Percentiles rank a stretch among this genome's conserved stretches.
Conservation (phyloP, 37 sponge, comb jelly and placozoan genomes). For the Chondrosia reniformis region DNA sequence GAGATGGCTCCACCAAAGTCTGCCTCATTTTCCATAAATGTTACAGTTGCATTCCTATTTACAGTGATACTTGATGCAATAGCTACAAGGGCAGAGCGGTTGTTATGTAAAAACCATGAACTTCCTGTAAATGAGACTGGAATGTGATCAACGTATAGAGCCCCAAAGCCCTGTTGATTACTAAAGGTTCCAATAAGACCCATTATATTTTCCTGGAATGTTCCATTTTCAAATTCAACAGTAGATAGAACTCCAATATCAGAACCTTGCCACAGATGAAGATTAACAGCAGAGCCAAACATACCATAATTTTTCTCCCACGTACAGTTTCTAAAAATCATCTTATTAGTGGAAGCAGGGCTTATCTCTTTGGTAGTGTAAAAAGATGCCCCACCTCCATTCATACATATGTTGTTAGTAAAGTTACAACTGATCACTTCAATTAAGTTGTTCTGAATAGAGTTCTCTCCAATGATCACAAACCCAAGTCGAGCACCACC, state of each 20-base stretch:
- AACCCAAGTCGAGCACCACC: slow-evolving; percentile 38
- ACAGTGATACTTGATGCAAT: slow-evolving; percentile 31
- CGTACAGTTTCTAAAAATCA: slow-evolving; percentile 19
- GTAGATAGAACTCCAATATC: slow-evolving; percentile 5
- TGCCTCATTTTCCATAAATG: slow-evolving; percentile 31
- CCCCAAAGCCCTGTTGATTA: slow-evolving; percentile 17
- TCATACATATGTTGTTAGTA: not conserved
- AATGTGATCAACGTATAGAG: slow-evolving; percentile 33
- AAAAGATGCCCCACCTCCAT: slow-evolving; percentile 50
- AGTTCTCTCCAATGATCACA: not conserved
- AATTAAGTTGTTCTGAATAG: not conserved
- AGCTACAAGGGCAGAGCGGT: slow-evolving; percentile 40
- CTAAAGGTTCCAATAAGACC: not conserved
- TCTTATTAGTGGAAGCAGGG: slow-evolving; percentile 6
- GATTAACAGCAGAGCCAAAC: slow-evolving; percentile 36
- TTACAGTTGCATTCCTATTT: not conserved
- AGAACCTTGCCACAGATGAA: not conserved
- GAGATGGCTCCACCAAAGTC: slow-evolving; percentile 39
- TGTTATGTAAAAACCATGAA: slow-evolving; percentile 30
- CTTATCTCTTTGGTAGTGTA: not conserved
- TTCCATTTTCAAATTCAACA: slow-evolving; percentile 1
- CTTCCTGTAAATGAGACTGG: slow-evolving; percentile 21
- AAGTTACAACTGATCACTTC: not conserved
- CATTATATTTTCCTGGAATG: slow-evolving; percentile 31
- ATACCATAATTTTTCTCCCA: slow-evolving; percentile 16